Base-by-base conservation (phyloP, 2,888 invertebrate genomes). In the Endomychus coccineus region DNA sequence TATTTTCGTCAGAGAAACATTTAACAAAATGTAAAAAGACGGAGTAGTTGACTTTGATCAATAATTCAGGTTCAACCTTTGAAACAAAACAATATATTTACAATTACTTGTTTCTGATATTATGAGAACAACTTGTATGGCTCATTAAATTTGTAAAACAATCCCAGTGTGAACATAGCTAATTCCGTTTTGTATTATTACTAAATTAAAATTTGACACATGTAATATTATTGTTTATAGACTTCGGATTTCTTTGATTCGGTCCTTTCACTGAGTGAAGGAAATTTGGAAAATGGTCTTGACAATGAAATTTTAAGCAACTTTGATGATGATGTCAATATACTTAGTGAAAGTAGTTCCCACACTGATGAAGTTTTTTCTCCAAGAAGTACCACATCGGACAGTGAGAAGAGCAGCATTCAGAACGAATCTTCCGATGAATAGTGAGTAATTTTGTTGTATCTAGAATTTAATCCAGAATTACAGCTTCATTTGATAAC, bases 171-270 rank as follows among this genome's bases (percentile, higher is more conserved):
- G n/a, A n/a, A n/a, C n/a, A n/a, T n/a, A n/a, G n/a, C n/a, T n/a
- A n/a, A n/a, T n/a, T n/a, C n/a, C n/a, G n/a, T n/a, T n/a, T n/a
- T n/a, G n/a, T n/a, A n/a, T n/a, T n/a, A n/a, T n/a, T n/a, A n/a
- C n/a, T n/a, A n/a, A n/a, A n/a, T n/a, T n/a, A n/a, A n/a, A n/a
- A n/a, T n/a, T n/a, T n/a, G n/a, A n/a, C n/a, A n/a, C n/a, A n/a
- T n/a, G n/a, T n/a, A n/a, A n/a, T n/a, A n/a, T n/a, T n/a, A n/a
- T n/a, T 40, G 41, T 36, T 52, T 52, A 50, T 61, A 42, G 62
- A 73, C 71, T 51, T 67, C 55, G 56, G 77, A 82, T 45, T 71
- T 83, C 52, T 74, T 83, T 55, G 79, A 82, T 52, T 72, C 74
- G 3, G 77, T 83, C 36, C 74, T 82, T 57, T 78, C 78, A 21